Base-by-base conservation (phyloP, 2,797 vertebrate species). In the Miichthys miiuy region DNA sequence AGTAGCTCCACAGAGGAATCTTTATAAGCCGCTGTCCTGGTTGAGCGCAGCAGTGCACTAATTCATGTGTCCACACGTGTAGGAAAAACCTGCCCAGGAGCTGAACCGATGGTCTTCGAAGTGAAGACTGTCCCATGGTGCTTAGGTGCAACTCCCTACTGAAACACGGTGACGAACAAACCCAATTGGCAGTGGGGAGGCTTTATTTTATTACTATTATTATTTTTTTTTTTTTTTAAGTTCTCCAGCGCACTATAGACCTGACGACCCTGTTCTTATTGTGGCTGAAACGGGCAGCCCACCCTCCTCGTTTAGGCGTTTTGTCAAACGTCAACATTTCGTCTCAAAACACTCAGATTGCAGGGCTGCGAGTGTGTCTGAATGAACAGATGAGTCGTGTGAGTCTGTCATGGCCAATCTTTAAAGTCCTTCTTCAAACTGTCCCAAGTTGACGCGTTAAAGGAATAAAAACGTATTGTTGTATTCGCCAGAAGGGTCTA, bases 61-160 rank as follows among this genome's bases (percentile, higher is more conserved):
- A 77, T 79, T 69, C 68, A 16, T 63, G 54, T 76, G 68, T 78
- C 68, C 77, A 55, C 68, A 60, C 13, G 16, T 75, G 66, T 77
- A 68, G 65, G 68, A 70, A 61, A 55, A 73, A 20, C 42, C 47
- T 62, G 48, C 62, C 77, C 68, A 61, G 75, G 72, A 84, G 79
- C 77, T 68, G 58, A 80, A 88, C 75, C 34, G 51, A 54, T 69
- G 42, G 87, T 88, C 70, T 89, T 73, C 80, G 8, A 38, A 2
- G 65, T 66, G 34, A 74, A 85, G 87, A 77, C 82, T 83, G 25
- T 76, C 83, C 67, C 67, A 72, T 76, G 92, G 92, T 94, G 94
- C 94, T 93, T 90, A 81, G 81, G 91, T 91, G 91, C 87, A 86
- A 83, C 88, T 88, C 88, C 68, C 84, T 89, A 84, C 90, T 92